Conservation (phyloP, 2,113 vertebrate species). For the Myodes glareolus region DNA sequence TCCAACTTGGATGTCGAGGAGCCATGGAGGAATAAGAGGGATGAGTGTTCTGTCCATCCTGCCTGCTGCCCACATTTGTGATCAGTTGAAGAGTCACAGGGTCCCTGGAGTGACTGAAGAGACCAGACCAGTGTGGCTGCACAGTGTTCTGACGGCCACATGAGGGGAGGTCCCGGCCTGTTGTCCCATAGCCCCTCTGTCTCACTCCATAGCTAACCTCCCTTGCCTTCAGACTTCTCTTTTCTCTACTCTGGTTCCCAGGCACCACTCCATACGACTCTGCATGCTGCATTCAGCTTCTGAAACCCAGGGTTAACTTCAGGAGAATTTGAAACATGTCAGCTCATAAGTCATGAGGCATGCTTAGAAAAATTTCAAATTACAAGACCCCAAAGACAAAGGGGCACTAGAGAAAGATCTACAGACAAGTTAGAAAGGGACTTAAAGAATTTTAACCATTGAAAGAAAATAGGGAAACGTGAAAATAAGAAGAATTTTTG, state of each 20-base stretch:
- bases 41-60: too few relatives aligned
- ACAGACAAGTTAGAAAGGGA: neutral
- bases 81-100: neutral
- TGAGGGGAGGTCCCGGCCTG: too few relatives aligned
- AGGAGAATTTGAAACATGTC: neutral
- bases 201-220: too few relatives aligned
- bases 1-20: neutral
- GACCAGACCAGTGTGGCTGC: neutral
- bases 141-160: accelerated
- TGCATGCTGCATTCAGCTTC: neutral
- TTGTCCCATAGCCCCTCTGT: neutral
- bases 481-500: neutral
- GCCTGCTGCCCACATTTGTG: neutral
- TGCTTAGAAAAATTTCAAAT: neutral
- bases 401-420: neutral
- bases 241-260: neutral
- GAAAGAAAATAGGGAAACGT: neutral
- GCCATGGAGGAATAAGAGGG: neutral
- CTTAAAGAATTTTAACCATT: neutral
- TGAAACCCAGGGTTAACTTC: neutral
- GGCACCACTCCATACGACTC: neutral
- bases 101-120: neutral
- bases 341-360: neutral
- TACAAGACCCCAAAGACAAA: neutral
- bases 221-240: neutral